Conservation (phyloP, 2,888 invertebrate genomes). For the Hirtodrosophila trivittata region DNA sequence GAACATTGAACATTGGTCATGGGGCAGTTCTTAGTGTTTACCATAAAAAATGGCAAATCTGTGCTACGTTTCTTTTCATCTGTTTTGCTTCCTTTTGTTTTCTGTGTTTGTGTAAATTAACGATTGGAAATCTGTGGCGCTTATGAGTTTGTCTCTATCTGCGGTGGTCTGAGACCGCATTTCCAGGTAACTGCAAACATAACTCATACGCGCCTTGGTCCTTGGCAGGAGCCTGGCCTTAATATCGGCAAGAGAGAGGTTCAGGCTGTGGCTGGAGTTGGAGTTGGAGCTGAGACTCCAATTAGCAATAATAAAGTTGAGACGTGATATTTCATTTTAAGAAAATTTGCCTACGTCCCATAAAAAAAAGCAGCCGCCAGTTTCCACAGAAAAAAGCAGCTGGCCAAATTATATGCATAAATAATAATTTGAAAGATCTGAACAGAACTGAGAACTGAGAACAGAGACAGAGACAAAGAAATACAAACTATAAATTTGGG, state of each 20-base stretch:
- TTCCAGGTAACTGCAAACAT: conserved; percentile 70
- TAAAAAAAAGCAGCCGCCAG: conserved; percentile 47
- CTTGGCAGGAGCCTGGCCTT: conserved; percentile 35
- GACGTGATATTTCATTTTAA: conserved; percentile 80
- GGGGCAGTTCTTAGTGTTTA: conserved; percentile 52
- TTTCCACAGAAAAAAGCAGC: conserved; percentile 75
- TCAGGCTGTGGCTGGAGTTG: conserved; percentile 1
- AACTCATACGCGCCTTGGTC: conserved; percentile 75
- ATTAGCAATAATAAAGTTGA: conserved; percentile 81
- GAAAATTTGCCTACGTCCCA: conserved; percentile 78
- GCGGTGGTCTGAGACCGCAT: conserved; percentile 18
- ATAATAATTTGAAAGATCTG: conserved; percentile 73
- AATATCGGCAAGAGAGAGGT: conserved; percentile 21
- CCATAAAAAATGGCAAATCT: conserved; percentile 79
- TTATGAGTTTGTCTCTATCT: conserved; percentile 19
- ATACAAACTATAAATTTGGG: conserved; percentile 61
- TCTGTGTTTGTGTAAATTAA: conserved; percentile 40
- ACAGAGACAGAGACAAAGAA: conserved; percentile 39
- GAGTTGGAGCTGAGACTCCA: conserved; percentile 38
- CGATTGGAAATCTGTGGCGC: conserved; percentile 39
- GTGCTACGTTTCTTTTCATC: conserved; percentile 64
- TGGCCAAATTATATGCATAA: conserved; percentile 81
- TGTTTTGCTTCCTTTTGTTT: not conserved
- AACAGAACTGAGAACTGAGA: conserved; percentile 13
- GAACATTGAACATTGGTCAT: conserved; percentile 19